Percentiles rank a stretch among this genome's conserved stretches.
phyloP scores from a whole-genome alignment of 2,888 invertebrate genomes.

The Diarsia dahlii region DNA sequence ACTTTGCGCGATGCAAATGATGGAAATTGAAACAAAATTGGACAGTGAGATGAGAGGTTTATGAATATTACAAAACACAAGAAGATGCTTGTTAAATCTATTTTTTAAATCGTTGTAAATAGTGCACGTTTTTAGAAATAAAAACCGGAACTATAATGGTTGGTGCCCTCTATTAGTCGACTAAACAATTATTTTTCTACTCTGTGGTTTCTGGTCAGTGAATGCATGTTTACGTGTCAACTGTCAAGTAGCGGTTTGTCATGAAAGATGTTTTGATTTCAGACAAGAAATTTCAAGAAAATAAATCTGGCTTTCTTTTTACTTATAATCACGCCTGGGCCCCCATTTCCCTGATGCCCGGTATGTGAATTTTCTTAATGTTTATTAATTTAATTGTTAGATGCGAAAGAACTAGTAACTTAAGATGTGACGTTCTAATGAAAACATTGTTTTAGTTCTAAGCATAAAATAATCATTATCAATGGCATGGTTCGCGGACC shows the following conservation, averaged over 20 bases:
- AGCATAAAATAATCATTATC: conserved; percentile 66
- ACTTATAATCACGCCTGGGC: conserved; percentile 1
- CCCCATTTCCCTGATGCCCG: conserved; percentile 57
- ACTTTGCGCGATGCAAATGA: neutral
- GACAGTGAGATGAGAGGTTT: neutral
- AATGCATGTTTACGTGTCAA: conserved; percentile 66
- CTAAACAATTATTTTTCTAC: neutral
- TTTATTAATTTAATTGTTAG: neutral
- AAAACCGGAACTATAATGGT: neutral
- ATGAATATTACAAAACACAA: neutral
- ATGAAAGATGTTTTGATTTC: conserved; percentile 60
- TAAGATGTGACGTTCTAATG: neutral
- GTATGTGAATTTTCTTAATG: conserved; percentile 38
- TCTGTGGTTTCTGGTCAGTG: neutral
- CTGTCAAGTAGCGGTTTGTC: conserved; percentile 57
- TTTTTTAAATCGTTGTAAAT: neutral
- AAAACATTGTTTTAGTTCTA: conserved; percentile 59
- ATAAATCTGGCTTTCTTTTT: conserved; percentile 31
- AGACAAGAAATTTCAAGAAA: conserved; percentile 18
- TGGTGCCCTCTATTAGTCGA: conserved; percentile 5
- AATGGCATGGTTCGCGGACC: conserved; percentile 94
- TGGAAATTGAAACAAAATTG: neutral
- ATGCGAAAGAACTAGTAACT: neutral
- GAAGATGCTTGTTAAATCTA: neutral
- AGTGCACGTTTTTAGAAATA: neutral